A percentile compares a stretch with the other conserved stretches of the same genome.
These are phyloP conservation scores for Aurelia sp. DNA, from an alignment of 30 jellyfish, hydroid and myxozoan species.

Conservation along the genomic window DNA sequence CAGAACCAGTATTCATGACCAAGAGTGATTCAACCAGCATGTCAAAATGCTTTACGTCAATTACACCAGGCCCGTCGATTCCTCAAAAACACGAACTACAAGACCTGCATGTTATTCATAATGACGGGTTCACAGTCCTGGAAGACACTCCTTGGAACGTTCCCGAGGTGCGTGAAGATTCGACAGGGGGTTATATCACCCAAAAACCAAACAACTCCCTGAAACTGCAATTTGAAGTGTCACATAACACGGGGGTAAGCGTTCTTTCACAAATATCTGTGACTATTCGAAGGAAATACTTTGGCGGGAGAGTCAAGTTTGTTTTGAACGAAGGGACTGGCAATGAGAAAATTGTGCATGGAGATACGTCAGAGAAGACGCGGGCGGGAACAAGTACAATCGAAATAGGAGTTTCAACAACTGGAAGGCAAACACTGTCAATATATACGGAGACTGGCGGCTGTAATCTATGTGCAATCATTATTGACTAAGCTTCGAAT, in stretches of 20 bases:
- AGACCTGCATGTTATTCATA: constrained; percentile 33
- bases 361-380: constrained; percentile 65
- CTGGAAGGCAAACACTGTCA: constrained; percentile 69
- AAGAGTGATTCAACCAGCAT: constrained; percentile 4
- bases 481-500: constrained; percentile 37
- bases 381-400: constrained; percentile 55
- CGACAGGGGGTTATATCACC: constrained; percentile 83
- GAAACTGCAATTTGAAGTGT: constrained; percentile 43
- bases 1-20: constrained; percentile 48
- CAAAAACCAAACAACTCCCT: constrained; percentile 12
- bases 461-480: constrained; percentile 77
- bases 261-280: constrained; percentile 49
- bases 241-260: not conserved
- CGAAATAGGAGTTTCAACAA: constrained; percentile 56
- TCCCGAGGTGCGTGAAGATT: constrained; percentile 71
- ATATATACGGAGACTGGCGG: constrained; percentile 83
- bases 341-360: constrained; percentile 7
- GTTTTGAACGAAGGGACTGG: constrained; percentile 33
- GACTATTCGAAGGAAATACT: constrained; percentile 64
- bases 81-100: constrained; percentile 64
- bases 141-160: constrained; percentile 60
- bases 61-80: constrained; percentile 63
- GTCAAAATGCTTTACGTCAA: constrained; percentile 76
- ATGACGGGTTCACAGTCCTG: constrained; percentile 62
- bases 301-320: constrained; percentile 68